phyloP scores from a whole-genome alignment of 2,888 invertebrate species.

The Caenorhabditis macrosperma region DNA sequence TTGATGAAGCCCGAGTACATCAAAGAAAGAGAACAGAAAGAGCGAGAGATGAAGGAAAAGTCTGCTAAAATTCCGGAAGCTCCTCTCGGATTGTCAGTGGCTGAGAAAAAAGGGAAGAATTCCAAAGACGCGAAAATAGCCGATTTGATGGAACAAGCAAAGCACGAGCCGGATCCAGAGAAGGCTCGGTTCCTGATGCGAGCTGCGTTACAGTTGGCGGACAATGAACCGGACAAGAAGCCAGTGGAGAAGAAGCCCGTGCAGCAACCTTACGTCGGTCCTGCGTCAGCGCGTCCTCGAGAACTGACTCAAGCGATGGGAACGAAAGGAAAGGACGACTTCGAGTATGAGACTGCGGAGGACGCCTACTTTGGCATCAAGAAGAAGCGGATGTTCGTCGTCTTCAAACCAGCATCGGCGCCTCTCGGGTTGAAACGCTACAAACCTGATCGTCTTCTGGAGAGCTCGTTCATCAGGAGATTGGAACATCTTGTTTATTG shows the following conservation, averaged over 20 bases:
- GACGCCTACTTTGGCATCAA: conserved; percentile 46
- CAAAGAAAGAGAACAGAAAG: conserved; percentile 37
- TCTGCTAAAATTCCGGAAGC: conserved; percentile 17
- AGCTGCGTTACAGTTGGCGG: conserved; percentile 33
- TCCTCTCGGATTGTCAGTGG: conserved; percentile 29
- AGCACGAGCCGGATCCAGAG: conserved; percentile 26
- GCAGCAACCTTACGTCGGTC: not conserved
- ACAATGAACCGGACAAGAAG: conserved; percentile 27
- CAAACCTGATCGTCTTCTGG: conserved; percentile 29
- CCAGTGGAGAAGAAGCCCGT: not conserved
- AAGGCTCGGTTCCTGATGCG: conserved; percentile 32
- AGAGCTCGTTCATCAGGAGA: conserved; percentile 24
- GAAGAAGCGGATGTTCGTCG: conserved; percentile 48
- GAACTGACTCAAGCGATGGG: not conserved
- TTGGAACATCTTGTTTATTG: conserved; percentile 44
- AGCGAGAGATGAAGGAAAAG: conserved; percentile 29
- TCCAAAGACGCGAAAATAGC: not conserved
- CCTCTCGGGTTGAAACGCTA: conserved; percentile 32
- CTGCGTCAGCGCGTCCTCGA: not conserved
- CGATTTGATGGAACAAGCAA: not conserved
- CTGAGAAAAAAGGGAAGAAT: not conserved
- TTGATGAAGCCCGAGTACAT: conserved; percentile 49
- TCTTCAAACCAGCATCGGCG: conserved; percentile 38
- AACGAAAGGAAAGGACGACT: conserved; percentile 29
- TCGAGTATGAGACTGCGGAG: conserved; percentile 42